Conservation (phyloP, 2,888 invertebrate genomes). For the Aradus depressus region DNA sequence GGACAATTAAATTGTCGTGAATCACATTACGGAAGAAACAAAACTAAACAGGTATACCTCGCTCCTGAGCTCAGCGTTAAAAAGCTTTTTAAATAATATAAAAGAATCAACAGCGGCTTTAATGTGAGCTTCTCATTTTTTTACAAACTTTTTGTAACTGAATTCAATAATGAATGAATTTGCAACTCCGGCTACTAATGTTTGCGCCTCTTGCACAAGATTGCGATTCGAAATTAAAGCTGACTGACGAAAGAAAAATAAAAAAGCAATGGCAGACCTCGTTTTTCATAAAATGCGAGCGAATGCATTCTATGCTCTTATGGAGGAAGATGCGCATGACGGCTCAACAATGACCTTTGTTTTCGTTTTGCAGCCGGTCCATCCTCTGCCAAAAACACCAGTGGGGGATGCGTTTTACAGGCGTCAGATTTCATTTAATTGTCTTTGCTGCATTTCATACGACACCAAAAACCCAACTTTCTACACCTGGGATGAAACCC, state of each 20-base stretch:
- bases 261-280: slow-evolving; percentile 14
- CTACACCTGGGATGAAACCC: slow-evolving; percentile 13
- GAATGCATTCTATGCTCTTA: slow-evolving; percentile 23
- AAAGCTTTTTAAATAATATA: slow-evolving; percentile 2
- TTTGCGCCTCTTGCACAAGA: slow-evolving; percentile 2
- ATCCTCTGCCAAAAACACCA: slow-evolving; percentile 19
- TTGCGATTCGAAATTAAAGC: slow-evolving; percentile 4
- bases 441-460: slow-evolving; percentile 15
- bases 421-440: slow-evolving; percentile 13
- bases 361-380: slow-evolving; percentile 18
- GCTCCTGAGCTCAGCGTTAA: slow-evolving; percentile 1
- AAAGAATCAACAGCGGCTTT: neutral
- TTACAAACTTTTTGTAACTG: slow-evolving; percentile 2
- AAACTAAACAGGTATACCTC: slow-evolving; percentile 2
- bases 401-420: slow-evolving; percentile 21
- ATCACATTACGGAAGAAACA: slow-evolving; percentile 5
- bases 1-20: slow-evolving; percentile 1
- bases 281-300: slow-evolving; percentile 23
- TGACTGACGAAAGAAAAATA: neutral
- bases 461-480: slow-evolving; percentile 17
- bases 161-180: slow-evolving; percentile 1
- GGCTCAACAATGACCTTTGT: slow-evolving; percentile 4
- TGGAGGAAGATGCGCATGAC: slow-evolving; percentile 15
- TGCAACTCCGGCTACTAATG: slow-evolving; percentile 5
- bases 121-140: slow-evolving; percentile 3